phyloP scores from a whole-genome alignment of 2,888 invertebrate species.

The Allygus modestus region DNA sequence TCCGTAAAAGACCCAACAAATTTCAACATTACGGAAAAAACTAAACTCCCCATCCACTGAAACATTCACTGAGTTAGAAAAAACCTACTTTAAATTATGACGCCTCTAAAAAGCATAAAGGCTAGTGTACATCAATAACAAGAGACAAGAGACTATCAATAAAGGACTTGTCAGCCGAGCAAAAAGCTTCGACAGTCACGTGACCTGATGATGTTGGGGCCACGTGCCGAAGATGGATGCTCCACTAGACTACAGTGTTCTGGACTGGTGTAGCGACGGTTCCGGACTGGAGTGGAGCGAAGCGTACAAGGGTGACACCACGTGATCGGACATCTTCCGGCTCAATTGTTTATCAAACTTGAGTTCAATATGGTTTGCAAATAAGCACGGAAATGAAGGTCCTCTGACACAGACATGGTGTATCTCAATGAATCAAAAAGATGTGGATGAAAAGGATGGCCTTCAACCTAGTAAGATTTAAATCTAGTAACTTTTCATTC shows the following conservation, averaged over 20 bases:
- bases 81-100: constrained; percentile 4
- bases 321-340: constrained; percentile 12
- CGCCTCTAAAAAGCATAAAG: constrained; percentile 2
- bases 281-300: not conserved
- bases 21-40: too few species aligned
- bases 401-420: too few species aligned
- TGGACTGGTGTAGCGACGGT: not conserved
- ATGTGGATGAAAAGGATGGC: too few species aligned
- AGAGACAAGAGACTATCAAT: constrained; percentile 25
- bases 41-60: too few species aligned
- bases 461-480: too few species aligned
- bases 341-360: too few species aligned
- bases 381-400: too few species aligned
- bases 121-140: constrained; percentile 6
- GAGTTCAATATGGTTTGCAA: too few species aligned
- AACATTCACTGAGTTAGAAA: too few species aligned
- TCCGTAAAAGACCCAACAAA: not conserved
- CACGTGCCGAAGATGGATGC: constrained; percentile 2
- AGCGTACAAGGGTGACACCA: constrained; percentile 1
- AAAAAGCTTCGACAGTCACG: not conserved
- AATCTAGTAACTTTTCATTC: too few species aligned
- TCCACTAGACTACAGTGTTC: not conserved
- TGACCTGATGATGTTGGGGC: not conserved
- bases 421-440: too few species aligned
- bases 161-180: not conserved